Evolutionary conservation across 1,140 invertebrate species (phyloP).

Genomic region (Harlomillsia oculata): DNA sequence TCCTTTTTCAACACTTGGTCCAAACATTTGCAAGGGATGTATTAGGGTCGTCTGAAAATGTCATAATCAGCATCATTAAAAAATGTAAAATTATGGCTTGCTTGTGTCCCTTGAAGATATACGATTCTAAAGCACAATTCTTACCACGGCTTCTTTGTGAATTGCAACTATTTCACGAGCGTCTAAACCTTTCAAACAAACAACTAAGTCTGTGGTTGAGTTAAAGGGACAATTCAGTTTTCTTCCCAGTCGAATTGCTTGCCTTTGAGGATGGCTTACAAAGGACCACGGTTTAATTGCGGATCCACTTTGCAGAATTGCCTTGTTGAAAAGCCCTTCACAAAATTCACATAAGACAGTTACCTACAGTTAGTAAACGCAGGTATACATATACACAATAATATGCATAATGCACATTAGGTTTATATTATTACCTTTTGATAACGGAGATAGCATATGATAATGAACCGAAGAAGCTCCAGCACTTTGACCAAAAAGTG

Average conservation of each 20-base stretch:
- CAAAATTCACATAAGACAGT: too few species aligned
- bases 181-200: constrained; percentile 15
- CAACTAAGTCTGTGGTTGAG: constrained; percentile 11
- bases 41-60: constrained; percentile 1
- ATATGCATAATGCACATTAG: too few species aligned
- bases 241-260: constrained; percentile 33
- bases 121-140: neutral
- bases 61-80: neutral
- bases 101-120: neutral
- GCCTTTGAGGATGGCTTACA: constrained; percentile 34
- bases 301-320: constrained; percentile 15
- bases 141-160: constrained; percentile 17
- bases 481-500: constrained; percentile 37
- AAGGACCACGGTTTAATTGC: constrained; percentile 10
- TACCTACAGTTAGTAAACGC: too few species aligned
- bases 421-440: constrained; percentile 23
- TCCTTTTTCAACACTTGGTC: constrained; percentile 35
- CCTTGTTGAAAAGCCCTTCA: constrained; percentile 5
- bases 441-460: constrained; percentile 30
- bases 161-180: constrained; percentile 9
- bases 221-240: constrained; percentile 16
- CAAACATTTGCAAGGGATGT: constrained; percentile 10
- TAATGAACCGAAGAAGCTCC: constrained; percentile 28
- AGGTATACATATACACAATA: too few species aligned
- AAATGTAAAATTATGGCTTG: neutral